A percentile compares a stretch with the other conserved stretches of the same genome.
phyloP scores from a whole-genome alignment of 2,113 vertebrate genomes.

The Heterochromis multidens region DNA sequence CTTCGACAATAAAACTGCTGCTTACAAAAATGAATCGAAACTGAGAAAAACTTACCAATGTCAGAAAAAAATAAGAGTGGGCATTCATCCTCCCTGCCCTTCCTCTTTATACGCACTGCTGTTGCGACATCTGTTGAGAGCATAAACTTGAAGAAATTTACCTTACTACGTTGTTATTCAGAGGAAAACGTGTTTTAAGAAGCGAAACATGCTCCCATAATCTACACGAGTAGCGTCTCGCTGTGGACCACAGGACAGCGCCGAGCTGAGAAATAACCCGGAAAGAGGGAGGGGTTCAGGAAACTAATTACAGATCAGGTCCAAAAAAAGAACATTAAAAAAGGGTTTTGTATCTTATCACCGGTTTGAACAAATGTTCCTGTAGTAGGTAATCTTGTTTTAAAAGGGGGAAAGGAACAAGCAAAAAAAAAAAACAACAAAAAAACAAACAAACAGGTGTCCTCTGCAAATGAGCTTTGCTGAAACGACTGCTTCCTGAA shows the following conservation, averaged over 20 bases:
- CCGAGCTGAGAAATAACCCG: background rate
- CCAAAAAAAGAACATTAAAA: accelerated
- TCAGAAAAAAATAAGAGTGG: background rate
- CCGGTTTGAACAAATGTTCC: background rate
- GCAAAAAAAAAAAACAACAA: no score
- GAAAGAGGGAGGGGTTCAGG: background rate
- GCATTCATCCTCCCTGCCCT: background rate
- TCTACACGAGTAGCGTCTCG: no score
- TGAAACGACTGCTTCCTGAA: background rate
- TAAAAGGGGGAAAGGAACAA: background rate
- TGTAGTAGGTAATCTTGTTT: background rate
- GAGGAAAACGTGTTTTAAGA: background rate
- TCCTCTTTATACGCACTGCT: background rate
- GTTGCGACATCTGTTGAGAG: background rate
- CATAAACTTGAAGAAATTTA: background rate
- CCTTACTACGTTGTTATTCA: background rate
- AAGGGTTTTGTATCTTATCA: background rate
- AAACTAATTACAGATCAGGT: background rate
- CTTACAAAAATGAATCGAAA: background rate
- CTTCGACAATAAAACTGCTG: background rate
- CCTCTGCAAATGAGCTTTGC: background rate
- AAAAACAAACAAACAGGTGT: background rate
- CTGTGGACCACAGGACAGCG: background rate
- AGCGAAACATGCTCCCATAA: background rate
- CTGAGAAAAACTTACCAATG: background rate